These are phyloP conservation scores for Helicoverpa zea DNA, from an alignment of 1,140 invertebrate species.

Conservation along the genomic window DNA sequence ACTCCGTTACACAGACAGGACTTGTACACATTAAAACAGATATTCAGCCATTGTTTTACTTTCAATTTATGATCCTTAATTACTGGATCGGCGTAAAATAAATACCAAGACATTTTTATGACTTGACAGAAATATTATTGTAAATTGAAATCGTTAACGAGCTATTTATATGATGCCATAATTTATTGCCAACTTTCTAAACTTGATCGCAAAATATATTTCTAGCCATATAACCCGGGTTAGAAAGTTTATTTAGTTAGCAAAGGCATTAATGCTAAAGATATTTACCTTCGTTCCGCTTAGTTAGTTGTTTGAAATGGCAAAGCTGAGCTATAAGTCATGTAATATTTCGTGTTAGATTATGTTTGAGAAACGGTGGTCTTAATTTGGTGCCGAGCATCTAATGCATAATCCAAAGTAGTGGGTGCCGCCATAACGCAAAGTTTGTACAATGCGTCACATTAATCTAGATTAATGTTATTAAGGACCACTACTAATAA, in stretches of 20 bases:
- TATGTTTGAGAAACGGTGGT: constrained; percentile 38
- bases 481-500: background rate
- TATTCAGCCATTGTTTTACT: constrained; percentile 3
- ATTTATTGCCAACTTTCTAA: constrained; percentile 47
- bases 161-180: constrained; percentile 29
- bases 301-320: background rate
- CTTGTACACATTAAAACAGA: background rate
- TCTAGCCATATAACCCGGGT: constrained; percentile 14
- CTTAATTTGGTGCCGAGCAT: constrained; percentile 48
- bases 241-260: constrained; percentile 43
- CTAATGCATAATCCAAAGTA: constrained; percentile 69
- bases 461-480: constrained; percentile 59
- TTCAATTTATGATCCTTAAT: background rate
- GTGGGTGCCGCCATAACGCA: constrained; percentile 59
- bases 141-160: constrained; percentile 28
- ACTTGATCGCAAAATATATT: constrained; percentile 37
- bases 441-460: constrained; percentile 61
- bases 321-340: background rate
- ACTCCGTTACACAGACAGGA: background rate
- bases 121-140: background rate
- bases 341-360: background rate
- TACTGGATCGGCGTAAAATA: background rate
- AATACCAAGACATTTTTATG: constrained; percentile 9
- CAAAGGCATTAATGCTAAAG: constrained; percentile 17
- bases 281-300: background rate